These are phyloP conservation scores for Harpalus rubripes DNA, from an alignment of 2,888 invertebrate species.

Conservation along the genomic window DNA sequence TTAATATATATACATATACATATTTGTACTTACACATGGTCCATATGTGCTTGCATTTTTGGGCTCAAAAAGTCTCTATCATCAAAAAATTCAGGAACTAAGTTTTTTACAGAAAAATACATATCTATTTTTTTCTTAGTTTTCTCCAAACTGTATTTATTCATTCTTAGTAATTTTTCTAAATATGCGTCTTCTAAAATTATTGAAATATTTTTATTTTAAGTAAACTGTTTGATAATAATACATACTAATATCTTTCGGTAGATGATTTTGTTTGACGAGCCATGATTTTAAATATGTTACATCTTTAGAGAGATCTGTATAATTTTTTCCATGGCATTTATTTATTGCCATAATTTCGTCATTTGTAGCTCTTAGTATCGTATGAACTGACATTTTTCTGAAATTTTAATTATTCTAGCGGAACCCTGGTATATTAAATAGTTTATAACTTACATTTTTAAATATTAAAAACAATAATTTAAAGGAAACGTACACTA, in stretches of 20 bases:
- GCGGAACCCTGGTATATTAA: no score
- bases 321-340: not conserved
- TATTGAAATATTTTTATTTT: conserved; percentile 16
- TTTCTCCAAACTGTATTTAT: conserved; percentile 62
- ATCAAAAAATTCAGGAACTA: conserved; percentile 54
- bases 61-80: conserved; percentile 36
- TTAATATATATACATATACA: no score
- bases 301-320: conserved; percentile 17
- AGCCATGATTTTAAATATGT: conserved; percentile 11
- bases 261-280: conserved; percentile 33
- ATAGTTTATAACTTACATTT: no score
- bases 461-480: no score
- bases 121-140: conserved; percentile 57
- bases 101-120: conserved; percentile 37
- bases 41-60: conserved; percentile 36
- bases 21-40: conserved; percentile 55
- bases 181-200: conserved; percentile 51
- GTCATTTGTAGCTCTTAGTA: not conserved
- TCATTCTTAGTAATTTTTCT: conserved; percentile 38
- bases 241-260: conserved; percentile 26
- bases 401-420: no score
- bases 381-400: not conserved
- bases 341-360: not conserved
- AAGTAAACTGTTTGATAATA: not conserved
- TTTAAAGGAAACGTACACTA: no score